Evolutionary conservation across 2,797 vertebrate genomes (phyloP).

Genomic region (Sitta carolinensis): DNA sequence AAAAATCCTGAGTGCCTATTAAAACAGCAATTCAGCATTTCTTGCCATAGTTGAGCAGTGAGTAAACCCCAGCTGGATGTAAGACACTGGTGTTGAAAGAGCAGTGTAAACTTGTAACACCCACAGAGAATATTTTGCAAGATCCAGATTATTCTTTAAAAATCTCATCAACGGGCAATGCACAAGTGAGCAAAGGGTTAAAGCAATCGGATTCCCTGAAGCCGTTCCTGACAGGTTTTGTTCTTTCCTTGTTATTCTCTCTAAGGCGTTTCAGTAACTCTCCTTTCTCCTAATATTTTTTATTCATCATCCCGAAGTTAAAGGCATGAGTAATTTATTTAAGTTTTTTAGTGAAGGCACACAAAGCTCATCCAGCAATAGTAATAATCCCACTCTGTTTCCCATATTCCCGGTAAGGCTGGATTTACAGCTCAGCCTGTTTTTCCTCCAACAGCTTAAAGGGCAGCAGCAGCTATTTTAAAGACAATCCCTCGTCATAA

Average conservation of each 20-base stretch:
- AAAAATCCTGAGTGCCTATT: fast-evolving
- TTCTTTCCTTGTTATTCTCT: not conserved
- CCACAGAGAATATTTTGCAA: not conserved
- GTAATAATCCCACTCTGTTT: not conserved
- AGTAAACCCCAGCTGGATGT: not conserved
- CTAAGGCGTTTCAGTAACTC: not conserved
- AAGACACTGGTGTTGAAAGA: slow-evolving; percentile 6
- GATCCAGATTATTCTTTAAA: not conserved
- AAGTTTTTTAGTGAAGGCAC: not conserved
- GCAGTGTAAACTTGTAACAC: not conserved
- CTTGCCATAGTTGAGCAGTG: not conserved
- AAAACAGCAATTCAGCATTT: slow-evolving; percentile 6
- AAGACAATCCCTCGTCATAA: not conserved
- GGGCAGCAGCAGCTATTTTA: not conserved
- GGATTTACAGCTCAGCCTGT: not conserved
- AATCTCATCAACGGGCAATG: not conserved
- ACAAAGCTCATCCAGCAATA: not conserved
- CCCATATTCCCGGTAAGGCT: not conserved
- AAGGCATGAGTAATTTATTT: not conserved
- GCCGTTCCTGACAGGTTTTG: not conserved
- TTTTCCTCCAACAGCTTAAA: not conserved
- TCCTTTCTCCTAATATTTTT: not conserved
- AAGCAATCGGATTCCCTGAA: not conserved
- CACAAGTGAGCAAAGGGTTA: not conserved
- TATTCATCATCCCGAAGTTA: not conserved